Percentiles rank a stretch among this genome's conserved stretches.
Evolutionary conservation across 1,140 invertebrate genomes (phyloP).

Genomic region (Lordiphosa mommai): DNA sequence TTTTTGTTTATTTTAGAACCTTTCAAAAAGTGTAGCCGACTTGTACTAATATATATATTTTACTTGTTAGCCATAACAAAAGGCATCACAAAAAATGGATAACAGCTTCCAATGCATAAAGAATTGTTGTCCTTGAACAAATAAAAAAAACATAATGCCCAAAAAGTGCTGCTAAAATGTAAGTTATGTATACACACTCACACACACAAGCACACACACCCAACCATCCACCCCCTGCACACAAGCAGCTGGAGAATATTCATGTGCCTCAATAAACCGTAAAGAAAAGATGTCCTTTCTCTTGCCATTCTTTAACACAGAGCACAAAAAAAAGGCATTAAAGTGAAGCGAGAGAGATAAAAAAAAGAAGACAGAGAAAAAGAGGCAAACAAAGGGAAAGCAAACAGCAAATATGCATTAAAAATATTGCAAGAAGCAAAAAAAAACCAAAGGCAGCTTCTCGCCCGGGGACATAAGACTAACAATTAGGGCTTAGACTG

Average conservation of each 20-base stretch:
- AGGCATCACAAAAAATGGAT: slow-evolving; percentile 17
- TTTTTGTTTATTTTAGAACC: too few relatives aligned
- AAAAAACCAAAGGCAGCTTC: background rate
- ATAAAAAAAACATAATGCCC: slow-evolving; percentile 38
- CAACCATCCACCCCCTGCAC: too few relatives aligned
- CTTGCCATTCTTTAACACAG: slow-evolving; percentile 1
- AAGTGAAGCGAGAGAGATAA: slow-evolving; percentile 16
- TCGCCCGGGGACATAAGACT: slow-evolving; percentile 26
- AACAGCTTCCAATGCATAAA: slow-evolving; percentile 38
- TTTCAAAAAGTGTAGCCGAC: too few relatives aligned
- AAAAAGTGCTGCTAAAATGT: slow-evolving; percentile 23
- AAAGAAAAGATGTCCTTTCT: slow-evolving; percentile 66
- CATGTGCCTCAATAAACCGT: slow-evolving; percentile 72
- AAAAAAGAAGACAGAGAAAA: slow-evolving; percentile 21
- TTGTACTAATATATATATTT: too few relatives aligned
- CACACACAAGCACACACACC: slow-evolving; percentile 1
- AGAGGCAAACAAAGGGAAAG: slow-evolving; percentile 32
- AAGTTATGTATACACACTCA: slow-evolving; percentile 2
- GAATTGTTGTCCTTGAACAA: slow-evolving; percentile 40
- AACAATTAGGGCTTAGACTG: slow-evolving; percentile 50
- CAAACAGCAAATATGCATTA: slow-evolving; percentile 67
- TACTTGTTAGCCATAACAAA: slow-evolving; percentile 1
- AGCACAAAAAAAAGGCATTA: slow-evolving; percentile 33
- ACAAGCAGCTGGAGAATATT: slow-evolving; percentile 63
- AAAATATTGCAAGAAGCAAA: slow-evolving; percentile 50